Percentiles rank a stretch among this genome's conserved stretches.
These are phyloP conservation scores for Onthophagus sagittarius DNA, from an alignment of 2,888 invertebrate species.

Conservation along the genomic window DNA sequence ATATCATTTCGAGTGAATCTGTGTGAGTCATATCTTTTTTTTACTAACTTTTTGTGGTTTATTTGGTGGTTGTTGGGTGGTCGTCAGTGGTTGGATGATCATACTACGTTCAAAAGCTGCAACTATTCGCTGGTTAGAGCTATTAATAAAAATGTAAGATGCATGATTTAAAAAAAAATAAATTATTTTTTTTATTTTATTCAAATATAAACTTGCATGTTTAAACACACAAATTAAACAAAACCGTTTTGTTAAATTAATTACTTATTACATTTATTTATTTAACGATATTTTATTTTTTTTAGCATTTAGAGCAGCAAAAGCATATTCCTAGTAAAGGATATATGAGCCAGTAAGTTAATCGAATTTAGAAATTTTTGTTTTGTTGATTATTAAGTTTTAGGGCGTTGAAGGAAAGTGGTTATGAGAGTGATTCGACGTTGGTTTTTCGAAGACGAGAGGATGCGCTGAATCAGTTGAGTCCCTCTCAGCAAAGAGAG, in stretches of 20 bases:
- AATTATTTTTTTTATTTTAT: not conserved
- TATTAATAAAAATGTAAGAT: slow-evolving; percentile 67
- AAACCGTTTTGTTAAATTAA: not conserved
- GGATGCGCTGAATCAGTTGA: slow-evolving; percentile 61
- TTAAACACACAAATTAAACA: not conserved
- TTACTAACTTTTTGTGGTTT: not conserved
- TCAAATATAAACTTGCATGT: not conserved
- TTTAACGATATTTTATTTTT: slow-evolving; percentile 28
- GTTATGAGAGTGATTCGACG: slow-evolving; percentile 89
- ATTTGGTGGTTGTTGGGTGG: slow-evolving; percentile 33
- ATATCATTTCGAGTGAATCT: not conserved
- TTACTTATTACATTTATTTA: not conserved
- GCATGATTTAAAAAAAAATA: slow-evolving; percentile 12
- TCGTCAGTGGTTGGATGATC: slow-evolving; percentile 77
- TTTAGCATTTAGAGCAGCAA: slow-evolving; percentile 69
- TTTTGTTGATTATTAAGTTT: slow-evolving; percentile 22
- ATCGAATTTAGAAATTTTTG: not conserved
- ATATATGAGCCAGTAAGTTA: slow-evolving; percentile 75
- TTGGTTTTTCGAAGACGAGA: slow-evolving; percentile 78
- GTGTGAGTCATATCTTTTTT: not conserved
- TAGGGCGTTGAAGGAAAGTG: slow-evolving; percentile 83
- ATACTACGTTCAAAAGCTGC: slow-evolving; percentile 63
- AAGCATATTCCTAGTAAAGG: slow-evolving; percentile 66
- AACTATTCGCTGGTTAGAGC: slow-evolving; percentile 68
- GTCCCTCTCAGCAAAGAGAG: slow-evolving; percentile 78